Evolutionary conservation across 1,140 invertebrate genomes (phyloP).

Genomic region (Pseudachorutes palmiensis): DNA sequence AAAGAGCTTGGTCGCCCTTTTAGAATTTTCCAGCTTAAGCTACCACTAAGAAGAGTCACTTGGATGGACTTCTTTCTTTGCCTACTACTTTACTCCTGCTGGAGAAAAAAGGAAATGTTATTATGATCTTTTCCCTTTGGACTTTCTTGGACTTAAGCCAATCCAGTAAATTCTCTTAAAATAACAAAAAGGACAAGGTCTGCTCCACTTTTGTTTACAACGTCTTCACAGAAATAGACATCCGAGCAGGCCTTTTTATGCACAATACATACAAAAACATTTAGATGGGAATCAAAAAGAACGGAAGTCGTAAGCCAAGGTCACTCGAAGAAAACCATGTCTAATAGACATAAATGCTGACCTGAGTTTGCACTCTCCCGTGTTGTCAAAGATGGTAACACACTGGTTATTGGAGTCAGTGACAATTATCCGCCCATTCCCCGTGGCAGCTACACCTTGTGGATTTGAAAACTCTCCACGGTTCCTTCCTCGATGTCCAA

Average conservation of each 20-base stretch:
- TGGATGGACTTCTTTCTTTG: too few relatives aligned
- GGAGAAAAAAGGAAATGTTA: neutral
- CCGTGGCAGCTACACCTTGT: conserved; percentile 46
- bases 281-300: neutral
- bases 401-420: conserved; percentile 55
- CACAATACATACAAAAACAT: neutral
- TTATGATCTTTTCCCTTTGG: neutral
- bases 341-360: conserved; percentile 1
- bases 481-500: conserved; percentile 48
- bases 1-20: neutral
- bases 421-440: conserved; percentile 46
- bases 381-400: conserved; percentile 46
- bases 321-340: neutral
- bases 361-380: conserved; percentile 43
- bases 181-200: neutral
- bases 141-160: neutral
- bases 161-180: conserved; percentile 5
- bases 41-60: too few relatives aligned
- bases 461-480: conserved; percentile 54
- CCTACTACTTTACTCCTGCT: neutral
- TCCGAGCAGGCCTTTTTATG: neutral
- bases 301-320: too few relatives aligned
- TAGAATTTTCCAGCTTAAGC: too few relatives aligned
- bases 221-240: neutral
- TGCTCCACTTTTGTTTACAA: neutral